Percentiles rank a stretch among this genome's conserved stretches.
These are phyloP conservation scores for Octopus sinensis DNA, from an alignment of 1,140 invertebrate genomes.

Conservation along the genomic window DNA sequence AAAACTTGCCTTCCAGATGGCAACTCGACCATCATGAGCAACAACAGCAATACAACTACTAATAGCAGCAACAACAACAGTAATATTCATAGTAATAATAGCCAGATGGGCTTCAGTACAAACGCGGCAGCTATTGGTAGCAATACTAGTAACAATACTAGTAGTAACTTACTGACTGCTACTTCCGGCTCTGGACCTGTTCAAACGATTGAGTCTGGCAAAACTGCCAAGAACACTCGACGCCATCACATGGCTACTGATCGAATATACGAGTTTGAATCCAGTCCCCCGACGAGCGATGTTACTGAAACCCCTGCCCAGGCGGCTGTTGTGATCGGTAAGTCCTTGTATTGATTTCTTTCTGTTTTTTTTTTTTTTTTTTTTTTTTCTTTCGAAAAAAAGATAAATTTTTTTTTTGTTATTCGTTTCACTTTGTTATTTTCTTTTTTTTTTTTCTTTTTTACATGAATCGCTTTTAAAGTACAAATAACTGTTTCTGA, in stretches of 20 bases:
- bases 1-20: neutral
- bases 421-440: neutral
- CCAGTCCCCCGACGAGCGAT: neutral
- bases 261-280: constrained; percentile 8
- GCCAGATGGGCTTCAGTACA: neutral
- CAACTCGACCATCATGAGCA: neutral
- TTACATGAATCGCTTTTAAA: neutral
- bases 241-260: neutral
- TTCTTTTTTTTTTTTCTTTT: neutral
- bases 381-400: neutral
- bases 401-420: neutral
- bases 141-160: neutral
- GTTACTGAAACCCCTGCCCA: neutral
- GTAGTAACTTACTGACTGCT: neutral
- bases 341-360: neutral
- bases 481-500: no score
- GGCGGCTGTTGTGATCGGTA: neutral
- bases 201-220: neutral
- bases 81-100: neutral
- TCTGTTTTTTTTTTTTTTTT: neutral
- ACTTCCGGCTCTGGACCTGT: neutral
- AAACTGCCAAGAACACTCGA: neutral
- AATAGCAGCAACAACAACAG: neutral
- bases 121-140: neutral
- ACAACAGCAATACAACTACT: neutral